Evolutionary conservation across 2,888 invertebrate species (phyloP), one percentile per base, ranked within the genome.

Genomic region (Dasysyrphus tricinctus): DNA sequence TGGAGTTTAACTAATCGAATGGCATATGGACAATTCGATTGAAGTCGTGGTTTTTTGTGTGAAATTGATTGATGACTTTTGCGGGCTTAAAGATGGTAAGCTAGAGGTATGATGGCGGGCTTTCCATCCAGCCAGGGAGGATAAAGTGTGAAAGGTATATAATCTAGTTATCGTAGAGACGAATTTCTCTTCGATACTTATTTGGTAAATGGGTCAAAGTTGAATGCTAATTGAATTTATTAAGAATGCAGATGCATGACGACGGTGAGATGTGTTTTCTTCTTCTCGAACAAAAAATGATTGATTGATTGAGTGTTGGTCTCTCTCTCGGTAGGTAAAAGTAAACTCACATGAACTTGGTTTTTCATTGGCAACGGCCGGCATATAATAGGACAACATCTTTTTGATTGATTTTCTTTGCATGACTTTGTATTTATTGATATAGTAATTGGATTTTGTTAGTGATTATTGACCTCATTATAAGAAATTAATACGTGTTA

Each of bases 31-130:
- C 73, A 63, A 81, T 81, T 77, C 80, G 67, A 72, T 84, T 84
- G 73, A 61, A 78, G 73, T 61, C 54, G 69, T 69, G 49, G 24
- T 32, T 69, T 49, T 47, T 51, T 85, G 80, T 80, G 81, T 85
- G 77, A 85, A 85, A 85, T 81, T 85, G 85, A 85, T 84, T 84
- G 84, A 84, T 84, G 76, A 67, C 49, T 67, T 67, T 39, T 49
- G 12, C 8, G 32, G 39, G 2, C 49, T 67, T 49, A 39, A 29
- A 51, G 37, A 69, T 67, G 69, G 29, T 24, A 16, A 37, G 65
- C 49, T 42, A 3, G 1, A 24, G 24, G 24, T 24, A 2, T 24
- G 24, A 24, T 24, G 54, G 12, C 12, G 14, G 24, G 1, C 44
- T 42, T 16, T 32, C 32, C 32, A 32, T n/a, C 8, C 7, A 32